Conservation (phyloP, 2,797 vertebrate species). For the Ispidina lecontei region DNA sequence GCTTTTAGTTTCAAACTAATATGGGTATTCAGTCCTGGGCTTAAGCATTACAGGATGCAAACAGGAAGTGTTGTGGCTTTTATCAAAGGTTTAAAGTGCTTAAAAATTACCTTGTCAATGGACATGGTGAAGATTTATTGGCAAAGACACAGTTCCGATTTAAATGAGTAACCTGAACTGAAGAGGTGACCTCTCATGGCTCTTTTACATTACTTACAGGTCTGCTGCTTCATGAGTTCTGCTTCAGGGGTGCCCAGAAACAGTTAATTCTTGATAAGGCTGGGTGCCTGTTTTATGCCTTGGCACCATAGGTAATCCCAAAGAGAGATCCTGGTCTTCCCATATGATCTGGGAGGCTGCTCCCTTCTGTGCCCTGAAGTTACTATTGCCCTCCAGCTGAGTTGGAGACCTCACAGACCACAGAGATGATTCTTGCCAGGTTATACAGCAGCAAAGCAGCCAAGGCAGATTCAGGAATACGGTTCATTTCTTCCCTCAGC, state of each 20-base stretch:
- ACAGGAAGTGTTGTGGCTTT: not conserved
- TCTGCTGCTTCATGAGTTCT: not conserved
- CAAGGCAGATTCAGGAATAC: not conserved
- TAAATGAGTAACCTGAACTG: not conserved
- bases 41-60: not conserved
- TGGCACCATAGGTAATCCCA: not conserved
- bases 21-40: not conserved
- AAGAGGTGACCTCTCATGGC: not conserved
- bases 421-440: not conserved
- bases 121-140: not conserved
- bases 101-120: not conserved
- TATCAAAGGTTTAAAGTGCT: not conserved
- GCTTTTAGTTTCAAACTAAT: not conserved
- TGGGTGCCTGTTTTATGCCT: not conserved
- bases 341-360: not conserved
- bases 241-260: not conserved
- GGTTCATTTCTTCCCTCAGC: constrained; percentile 36
- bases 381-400: not conserved
- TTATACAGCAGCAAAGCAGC: not conserved
- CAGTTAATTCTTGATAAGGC: not conserved
- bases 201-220: not conserved
- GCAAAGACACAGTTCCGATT: not conserved
- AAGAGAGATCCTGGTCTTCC: not conserved
- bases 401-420: not conserved
- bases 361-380: not conserved